Base-by-base conservation (phyloP, 2,888 invertebrate genomes). In the Tiliacea aurago region DNA sequence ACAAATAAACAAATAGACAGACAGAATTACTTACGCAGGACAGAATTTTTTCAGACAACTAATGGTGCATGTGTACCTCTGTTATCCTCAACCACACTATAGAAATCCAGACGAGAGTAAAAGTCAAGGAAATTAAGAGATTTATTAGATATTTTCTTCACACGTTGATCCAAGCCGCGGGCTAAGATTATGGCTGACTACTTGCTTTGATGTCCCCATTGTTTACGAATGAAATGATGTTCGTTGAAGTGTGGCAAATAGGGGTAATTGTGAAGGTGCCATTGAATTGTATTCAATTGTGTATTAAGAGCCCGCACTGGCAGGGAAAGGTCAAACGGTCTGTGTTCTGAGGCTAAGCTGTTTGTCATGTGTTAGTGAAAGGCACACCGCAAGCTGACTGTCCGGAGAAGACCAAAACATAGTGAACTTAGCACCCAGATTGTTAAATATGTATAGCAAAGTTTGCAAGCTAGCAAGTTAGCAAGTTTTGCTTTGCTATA, bases 191-290 rank as follows among this genome's bases (percentile, higher is more conserved):
- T 28, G 56, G 15, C 9, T 55, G 28, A 62, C 45, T n/a, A 49
- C 49, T 58, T 76, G 55, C 83, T 80, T 82, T 83, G 80, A 80
- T 82, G 51, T 63, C 18, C 18, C 58, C 15, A 65, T 83, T 78
- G 83, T 78, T 83, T 83, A 83, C 72, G 51, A 72, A 58, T 83
- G 78, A 68, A 83, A 67, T 72, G 72, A 71, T 83, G 51, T 78
- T 80, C 63, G 23, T 68, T 83, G 59, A 64, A 68, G 77, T 81
- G 82, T 78, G 41, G 45, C 59, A 59, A 82, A 79, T 59, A 72
- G 64, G 66, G 80, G 83, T 82, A 67, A 68, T 82, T 82, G 63
- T 78, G 53, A 53, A 33, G 51, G 23, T 62, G 56, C 41, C 62
- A 79, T 82, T 82, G 71, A 78, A 78, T 78, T 69, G 62, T 77